Evolutionary conservation across 2,888 invertebrate genomes (phyloP).

Genomic region (Drosophila siamana): DNA sequence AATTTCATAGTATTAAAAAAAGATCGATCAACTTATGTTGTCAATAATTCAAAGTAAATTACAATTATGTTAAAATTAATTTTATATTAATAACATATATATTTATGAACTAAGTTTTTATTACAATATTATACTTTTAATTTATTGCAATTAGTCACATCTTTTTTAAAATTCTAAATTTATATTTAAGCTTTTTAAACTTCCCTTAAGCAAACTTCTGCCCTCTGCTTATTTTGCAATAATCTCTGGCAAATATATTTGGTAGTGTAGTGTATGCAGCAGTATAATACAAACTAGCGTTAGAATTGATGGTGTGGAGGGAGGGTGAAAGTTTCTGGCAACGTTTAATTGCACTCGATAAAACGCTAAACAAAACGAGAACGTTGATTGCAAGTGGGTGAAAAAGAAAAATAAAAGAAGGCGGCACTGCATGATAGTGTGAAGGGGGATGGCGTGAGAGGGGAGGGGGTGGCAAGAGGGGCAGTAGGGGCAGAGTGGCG

Average conservation of each 20-base stretch:
- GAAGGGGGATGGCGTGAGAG: neutral
- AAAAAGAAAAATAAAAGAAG: conserved; percentile 1
- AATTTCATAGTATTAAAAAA: no score
- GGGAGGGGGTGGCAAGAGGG: neutral
- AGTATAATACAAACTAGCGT: neutral
- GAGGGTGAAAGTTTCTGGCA: conserved; percentile 26
- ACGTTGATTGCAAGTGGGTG: conserved; percentile 51
- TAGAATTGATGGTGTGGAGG: neutral
- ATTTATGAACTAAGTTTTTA: no score
- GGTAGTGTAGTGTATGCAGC: neutral
- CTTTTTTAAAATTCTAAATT: no score
- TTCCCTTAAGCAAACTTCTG: neutral
- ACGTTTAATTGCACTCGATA: conserved; percentile 57
- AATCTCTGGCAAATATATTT: no score
- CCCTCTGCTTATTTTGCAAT: neutral
- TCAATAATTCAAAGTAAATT: no score
- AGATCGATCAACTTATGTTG: no score
- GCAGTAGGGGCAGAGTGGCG: neutral
- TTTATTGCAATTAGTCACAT: no score
- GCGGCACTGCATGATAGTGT: neutral
- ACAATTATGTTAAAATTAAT: no score
- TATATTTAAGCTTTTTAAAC: no score
- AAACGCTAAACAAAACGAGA: conserved; percentile 49
- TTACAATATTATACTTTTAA: no score
- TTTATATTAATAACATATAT: no score